Evolutionary conservation across 2,888 invertebrate genomes (phyloP).

Genomic region (Lacanobia wlatinum): DNA sequence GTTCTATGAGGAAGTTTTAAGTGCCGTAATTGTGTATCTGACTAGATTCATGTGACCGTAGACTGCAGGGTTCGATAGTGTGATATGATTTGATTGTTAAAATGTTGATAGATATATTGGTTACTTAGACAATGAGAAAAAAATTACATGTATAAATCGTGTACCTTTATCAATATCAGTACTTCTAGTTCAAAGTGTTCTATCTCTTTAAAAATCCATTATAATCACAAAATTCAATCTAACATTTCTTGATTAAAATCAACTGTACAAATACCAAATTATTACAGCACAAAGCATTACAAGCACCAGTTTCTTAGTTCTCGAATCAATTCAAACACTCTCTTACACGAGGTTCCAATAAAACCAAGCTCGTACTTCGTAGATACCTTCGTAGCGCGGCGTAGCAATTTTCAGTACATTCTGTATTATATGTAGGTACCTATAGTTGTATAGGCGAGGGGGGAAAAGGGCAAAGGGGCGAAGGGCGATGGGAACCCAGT

Average conservation of each 20-base stretch:
- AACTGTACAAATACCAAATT: neutral
- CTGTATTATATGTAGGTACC: constrained; percentile 18
- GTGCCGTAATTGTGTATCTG: constrained; percentile 58
- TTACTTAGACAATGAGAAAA: neutral
- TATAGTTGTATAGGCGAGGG: constrained; percentile 42
- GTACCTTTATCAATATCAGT: no score
- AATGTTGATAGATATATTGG: neutral
- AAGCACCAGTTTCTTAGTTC: neutral
- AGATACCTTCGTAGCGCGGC: constrained; percentile 31
- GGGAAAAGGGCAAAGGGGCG: constrained; percentile 37
- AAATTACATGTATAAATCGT: neutral
- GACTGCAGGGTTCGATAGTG: neutral
- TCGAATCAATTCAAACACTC: constrained; percentile 7
- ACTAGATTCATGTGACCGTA: constrained; percentile 39
- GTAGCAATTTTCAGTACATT: constrained; percentile 58
- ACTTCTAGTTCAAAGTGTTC: neutral
- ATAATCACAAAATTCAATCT: neutral
- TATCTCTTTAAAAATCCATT: neutral
- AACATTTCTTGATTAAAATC: neutral
- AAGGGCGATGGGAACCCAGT: constrained; percentile 69
- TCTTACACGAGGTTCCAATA: constrained; percentile 31
- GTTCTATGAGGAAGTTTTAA: constrained; percentile 63
- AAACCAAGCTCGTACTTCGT: constrained; percentile 11
- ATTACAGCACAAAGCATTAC: neutral
- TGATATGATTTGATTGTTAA: constrained; percentile 1